A percentile compares a stretch with the other conserved stretches of the same genome.
Evolutionary conservation across 2,797 vertebrate species (phyloP).

Genomic region (Vultur gryphus): DNA sequence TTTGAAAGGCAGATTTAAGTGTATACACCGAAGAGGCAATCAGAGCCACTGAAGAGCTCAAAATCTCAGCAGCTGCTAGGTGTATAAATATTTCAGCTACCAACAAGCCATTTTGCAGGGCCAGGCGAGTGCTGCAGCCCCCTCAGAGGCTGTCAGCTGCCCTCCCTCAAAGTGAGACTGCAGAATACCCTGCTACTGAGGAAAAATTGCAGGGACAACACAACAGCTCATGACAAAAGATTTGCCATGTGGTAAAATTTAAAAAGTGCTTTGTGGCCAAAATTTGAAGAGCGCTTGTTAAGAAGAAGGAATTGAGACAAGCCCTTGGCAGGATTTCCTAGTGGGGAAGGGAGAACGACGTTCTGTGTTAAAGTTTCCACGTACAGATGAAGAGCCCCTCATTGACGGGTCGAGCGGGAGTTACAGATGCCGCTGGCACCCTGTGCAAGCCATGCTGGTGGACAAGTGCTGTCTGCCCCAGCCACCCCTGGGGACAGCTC

Average conservation of each 20-base stretch:
- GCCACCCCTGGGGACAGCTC: not conserved
- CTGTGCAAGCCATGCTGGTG: not conserved
- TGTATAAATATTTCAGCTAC: not conserved
- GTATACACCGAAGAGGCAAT: not conserved
- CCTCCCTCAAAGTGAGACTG: not conserved
- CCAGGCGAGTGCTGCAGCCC: not conserved
- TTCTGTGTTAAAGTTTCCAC: not conserved
- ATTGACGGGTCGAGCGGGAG: accelerated
- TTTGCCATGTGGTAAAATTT: not conserved
- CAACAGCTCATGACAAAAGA: not conserved
- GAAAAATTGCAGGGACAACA: not conserved
- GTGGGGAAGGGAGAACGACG: accelerated
- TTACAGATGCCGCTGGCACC: not conserved
- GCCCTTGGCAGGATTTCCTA: not conserved
- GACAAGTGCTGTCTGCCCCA: not conserved
- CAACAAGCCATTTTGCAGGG: not conserved
- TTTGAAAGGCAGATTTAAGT: not conserved
- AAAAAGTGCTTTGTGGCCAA: not conserved
- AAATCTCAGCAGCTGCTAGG: not conserved
- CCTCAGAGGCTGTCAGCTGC: not conserved
- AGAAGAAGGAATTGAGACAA: not conserved
- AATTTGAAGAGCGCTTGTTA: not conserved
- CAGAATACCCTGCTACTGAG: not conserved
- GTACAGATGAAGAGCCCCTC: not conserved
- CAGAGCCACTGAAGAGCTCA: not conserved